Evolutionary conservation across 2,888 invertebrate species (phyloP).

Genomic region (Clitarchus hookeri): DNA sequence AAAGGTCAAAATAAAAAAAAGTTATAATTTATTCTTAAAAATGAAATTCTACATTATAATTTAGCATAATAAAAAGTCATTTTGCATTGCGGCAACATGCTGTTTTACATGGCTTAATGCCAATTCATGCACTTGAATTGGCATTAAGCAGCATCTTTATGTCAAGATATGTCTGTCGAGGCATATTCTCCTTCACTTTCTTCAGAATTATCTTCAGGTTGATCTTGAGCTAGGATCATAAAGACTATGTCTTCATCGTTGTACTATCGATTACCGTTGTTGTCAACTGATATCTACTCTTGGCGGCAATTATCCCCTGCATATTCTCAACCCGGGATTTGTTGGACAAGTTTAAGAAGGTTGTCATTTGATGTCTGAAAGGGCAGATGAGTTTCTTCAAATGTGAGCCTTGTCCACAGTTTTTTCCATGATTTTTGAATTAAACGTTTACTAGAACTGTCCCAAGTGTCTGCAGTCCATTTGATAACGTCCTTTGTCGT

Average conservation of each 20-base stretch:
- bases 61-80: too few species aligned
- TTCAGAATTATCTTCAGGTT: too few species aligned
- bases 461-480: conserved; percentile 26
- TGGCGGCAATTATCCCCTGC: conserved; percentile 18
- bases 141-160: too few species aligned
- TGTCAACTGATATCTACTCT: conserved; percentile 11
- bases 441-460: background rate
- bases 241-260: background rate
- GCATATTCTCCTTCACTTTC: too few species aligned
- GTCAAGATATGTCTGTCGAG: too few species aligned
- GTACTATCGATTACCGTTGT: background rate
- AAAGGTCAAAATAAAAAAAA: too few species aligned
- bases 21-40: too few species aligned
- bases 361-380: background rate
- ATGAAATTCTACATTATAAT: too few species aligned
- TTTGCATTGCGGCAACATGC: too few species aligned
- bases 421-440: conserved; percentile 25
- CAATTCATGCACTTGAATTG: too few species aligned
- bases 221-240: too few species aligned
- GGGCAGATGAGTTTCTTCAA: background rate
- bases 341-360: conserved; percentile 23
- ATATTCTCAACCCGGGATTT: conserved; percentile 16
- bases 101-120: too few species aligned
- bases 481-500: background rate
- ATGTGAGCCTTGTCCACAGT: background rate